Conservation (phyloP, 2,888 invertebrate genomes). For the Napeogenes sylphis region DNA sequence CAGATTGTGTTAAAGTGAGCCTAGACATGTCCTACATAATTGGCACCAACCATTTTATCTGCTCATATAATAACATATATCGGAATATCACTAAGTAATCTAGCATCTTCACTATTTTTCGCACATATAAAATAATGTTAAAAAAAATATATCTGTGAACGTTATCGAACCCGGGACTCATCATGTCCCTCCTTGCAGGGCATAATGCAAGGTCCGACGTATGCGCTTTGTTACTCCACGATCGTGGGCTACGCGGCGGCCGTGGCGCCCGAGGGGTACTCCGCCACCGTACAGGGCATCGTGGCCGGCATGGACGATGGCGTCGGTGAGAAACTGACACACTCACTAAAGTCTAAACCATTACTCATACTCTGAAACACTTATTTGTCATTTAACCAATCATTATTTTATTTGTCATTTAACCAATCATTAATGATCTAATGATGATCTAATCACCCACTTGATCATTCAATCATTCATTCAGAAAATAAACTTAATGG, state of each 20-base stretch:
- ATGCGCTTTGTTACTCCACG: conserved; percentile 89
- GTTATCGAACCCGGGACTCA: not conserved
- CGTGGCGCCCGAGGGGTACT: conserved; percentile 84
- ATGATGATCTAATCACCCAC: not conserved
- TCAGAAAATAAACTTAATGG: not conserved
- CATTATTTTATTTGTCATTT: too few relatives aligned
- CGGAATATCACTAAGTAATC: too few relatives aligned
- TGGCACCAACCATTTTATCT: not conserved
- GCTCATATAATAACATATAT: not conserved
- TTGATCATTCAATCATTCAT: conserved; percentile 6
- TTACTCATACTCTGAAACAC: too few relatives aligned
- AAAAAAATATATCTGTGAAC: too few relatives aligned
- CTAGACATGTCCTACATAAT: conserved; percentile 10
- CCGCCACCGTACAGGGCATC: conserved; percentile 90
- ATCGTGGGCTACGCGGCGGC: conserved; percentile 85
- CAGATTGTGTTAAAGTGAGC: too few relatives aligned
- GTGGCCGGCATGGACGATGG: conserved; percentile 94
- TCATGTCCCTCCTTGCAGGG: conserved; percentile 52
- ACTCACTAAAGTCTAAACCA: not conserved
- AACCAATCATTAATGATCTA: too few relatives aligned
- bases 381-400: too few relatives aligned
- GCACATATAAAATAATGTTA: too few relatives aligned
- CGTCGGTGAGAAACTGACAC: conserved; percentile 75
- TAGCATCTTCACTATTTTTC: too few relatives aligned
- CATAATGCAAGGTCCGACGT: conserved; percentile 90